Evolutionary conservation across 2,797 vertebrate species (phyloP), one percentile per base, ranked within the genome.

Genomic region (Centropyge bicolor): DNA sequence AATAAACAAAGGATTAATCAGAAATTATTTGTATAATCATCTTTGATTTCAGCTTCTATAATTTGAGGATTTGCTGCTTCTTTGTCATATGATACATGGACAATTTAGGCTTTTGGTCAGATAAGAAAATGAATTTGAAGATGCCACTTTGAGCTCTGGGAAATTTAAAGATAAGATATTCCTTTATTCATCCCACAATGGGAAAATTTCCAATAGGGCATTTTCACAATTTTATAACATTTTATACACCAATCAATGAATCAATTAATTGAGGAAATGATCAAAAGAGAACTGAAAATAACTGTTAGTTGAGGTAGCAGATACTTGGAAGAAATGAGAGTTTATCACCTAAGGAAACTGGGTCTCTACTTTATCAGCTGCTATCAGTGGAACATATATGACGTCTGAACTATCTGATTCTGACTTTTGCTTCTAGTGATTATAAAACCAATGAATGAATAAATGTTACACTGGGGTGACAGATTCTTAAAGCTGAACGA

Each of bases 341-440:
- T 40, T 63, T 48, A 48, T 46, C 35, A 57, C 46, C 31, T 45
- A 45, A 55, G 62, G 49, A 62, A 56, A 55, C 48, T 61, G 62
- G 35, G 68, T 36, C 16, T 17, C 31, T 11, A 31, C 41, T 56
- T 51, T 66, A 76, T 11, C 41, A 6, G n/a, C 31, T 27, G 20
- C 36, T 46, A 16, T 62, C 46, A 85, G 54, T 6, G 46, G 16
- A 27, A 38, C 11, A 2, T n/a, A 52, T 66, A 43, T 70, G 38
- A 57, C 43, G 22, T 46, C 49, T 48, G 19, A 61, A 6, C 45
- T 24, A 35, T 12, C 40, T 38, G 6, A 49, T 56, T 63, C 17
- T 40, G n/a, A 66, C 4, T 45, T 48, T 17, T 9, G 2, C 31
- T 19, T 9, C 35, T 11, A 64, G 62, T 6, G 12, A 54, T 1